phyloP scores from a whole-genome alignment of 1,140 invertebrate species.

The Varroa destructor region DNA sequence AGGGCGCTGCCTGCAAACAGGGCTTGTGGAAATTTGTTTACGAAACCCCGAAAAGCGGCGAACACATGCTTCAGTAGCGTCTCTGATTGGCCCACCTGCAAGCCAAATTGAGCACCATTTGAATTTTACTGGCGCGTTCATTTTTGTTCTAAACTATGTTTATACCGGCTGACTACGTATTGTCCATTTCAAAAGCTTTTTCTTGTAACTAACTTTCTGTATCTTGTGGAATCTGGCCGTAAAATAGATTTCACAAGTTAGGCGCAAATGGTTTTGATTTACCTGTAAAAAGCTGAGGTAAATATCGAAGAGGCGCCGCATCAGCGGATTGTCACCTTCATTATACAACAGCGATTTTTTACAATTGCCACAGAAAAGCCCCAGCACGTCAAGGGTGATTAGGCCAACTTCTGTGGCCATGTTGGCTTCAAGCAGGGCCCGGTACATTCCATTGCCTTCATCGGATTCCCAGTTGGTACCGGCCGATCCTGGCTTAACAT shows the following conservation, averaged over 20 bases:
- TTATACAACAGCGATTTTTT: slow-evolving; percentile 50
- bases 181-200: too few species aligned
- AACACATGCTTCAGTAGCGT: slow-evolving; percentile 75
- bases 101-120: too few species aligned
- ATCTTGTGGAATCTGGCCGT: too few species aligned
- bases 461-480: neutral
- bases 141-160: too few species aligned
- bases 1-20: slow-evolving; percentile 61
- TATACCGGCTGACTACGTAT: too few species aligned
- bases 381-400: slow-evolving; percentile 66
- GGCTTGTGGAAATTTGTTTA: slow-evolving; percentile 71
- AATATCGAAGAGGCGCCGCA: slow-evolving; percentile 61
- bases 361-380: slow-evolving; percentile 68
- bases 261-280: too few species aligned
- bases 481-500: neutral
- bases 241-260: too few species aligned
- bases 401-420: slow-evolving; percentile 77
- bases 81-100: slow-evolving; percentile 73
- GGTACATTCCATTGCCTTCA: slow-evolving; percentile 41
- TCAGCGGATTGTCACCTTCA: slow-evolving; percentile 59
- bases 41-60: slow-evolving; percentile 70
- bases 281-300: slow-evolving; percentile 60
- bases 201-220: too few species aligned
- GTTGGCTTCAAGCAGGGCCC: slow-evolving; percentile 65
- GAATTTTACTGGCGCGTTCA: too few species aligned